phyloP scores from a whole-genome alignment of 2,113 vertebrate species.

The Caloenas nicobarica region DNA sequence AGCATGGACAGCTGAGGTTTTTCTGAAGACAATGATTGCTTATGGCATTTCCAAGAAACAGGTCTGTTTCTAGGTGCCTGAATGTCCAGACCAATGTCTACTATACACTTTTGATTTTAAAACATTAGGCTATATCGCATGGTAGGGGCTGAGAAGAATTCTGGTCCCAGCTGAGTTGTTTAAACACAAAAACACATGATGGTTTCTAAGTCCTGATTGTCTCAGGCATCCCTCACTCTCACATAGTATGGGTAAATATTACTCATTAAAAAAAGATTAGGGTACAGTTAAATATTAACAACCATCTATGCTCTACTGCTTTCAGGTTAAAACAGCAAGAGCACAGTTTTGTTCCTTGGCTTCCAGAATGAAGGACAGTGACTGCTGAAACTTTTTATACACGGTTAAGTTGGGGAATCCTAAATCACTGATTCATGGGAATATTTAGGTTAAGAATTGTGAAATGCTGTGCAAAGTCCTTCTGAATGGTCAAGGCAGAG shows the following conservation, averaged over 20 bases:
- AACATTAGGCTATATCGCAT: not conserved
- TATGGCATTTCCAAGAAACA: not conserved
- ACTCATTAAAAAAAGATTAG: not conserved
- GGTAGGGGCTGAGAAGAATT: not conserved
- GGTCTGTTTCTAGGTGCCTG: not conserved
- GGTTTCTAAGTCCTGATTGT: not conserved
- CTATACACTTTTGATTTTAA: not conserved
- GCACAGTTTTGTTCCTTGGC: not conserved
- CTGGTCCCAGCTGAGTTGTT: not conserved
- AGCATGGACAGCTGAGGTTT: not conserved
- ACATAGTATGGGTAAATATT: not conserved
- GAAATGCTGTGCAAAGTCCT: not conserved
- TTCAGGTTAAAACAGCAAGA: not conserved
- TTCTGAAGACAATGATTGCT: not conserved
- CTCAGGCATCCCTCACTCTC: not conserved
- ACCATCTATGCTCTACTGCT: not conserved
- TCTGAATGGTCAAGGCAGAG: not conserved
- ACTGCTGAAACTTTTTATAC: not conserved
- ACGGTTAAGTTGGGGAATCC: not conserved
- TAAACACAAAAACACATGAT: not conserved
- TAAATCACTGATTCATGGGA: not conserved
- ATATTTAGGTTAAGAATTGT: not conserved
- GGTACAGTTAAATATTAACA: not conserved
- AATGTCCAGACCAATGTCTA: not conserved
- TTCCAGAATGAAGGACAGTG: not conserved